These are phyloP conservation scores for Anguilla rostrata DNA, from an alignment of 2,113 vertebrate species.

Conservation along the genomic window DNA sequence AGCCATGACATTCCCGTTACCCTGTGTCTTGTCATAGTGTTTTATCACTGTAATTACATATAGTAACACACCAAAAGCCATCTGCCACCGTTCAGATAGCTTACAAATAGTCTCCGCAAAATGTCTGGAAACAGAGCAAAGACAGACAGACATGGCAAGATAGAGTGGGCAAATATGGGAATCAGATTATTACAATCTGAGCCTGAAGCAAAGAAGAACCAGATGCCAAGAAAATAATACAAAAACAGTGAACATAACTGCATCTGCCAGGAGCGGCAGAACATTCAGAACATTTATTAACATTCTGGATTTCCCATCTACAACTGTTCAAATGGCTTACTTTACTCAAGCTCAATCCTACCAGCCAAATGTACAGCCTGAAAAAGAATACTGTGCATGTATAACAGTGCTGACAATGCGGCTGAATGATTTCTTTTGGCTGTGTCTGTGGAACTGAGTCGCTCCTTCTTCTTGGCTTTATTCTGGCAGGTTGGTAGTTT, in stretches of 20 bases:
- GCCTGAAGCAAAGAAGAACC: constrained; percentile 11
- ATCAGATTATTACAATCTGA: constrained; percentile 33
- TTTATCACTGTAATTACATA: constrained; percentile 30
- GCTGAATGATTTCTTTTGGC: no score
- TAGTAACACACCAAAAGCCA: constrained; percentile 24
- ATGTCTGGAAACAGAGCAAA: constrained; percentile 13
- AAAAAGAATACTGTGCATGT: background rate
- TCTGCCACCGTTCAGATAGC: constrained; percentile 15
- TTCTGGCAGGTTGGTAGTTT: no score
- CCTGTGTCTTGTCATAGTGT: constrained; percentile 19
- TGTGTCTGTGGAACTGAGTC: no score
- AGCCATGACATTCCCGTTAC: constrained; percentile 17
- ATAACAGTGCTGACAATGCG: no score
- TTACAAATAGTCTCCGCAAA: constrained; percentile 6
- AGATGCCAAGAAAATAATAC: constrained; percentile 18
- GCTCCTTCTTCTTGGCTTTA: no score
- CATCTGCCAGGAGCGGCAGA: constrained; percentile 2
- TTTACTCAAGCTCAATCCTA: background rate
- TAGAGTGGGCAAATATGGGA: constrained; percentile 25
- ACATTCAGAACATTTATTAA: constrained; percentile 22
- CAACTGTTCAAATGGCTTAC: background rate
- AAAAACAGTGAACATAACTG: constrained; percentile 20
- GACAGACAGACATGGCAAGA: constrained; percentile 18
- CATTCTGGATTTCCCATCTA: background rate
- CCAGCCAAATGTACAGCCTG: background rate